Evolutionary conservation across 2,113 vertebrate species (phyloP).

Genomic region (Pseudorasbora parva): DNA sequence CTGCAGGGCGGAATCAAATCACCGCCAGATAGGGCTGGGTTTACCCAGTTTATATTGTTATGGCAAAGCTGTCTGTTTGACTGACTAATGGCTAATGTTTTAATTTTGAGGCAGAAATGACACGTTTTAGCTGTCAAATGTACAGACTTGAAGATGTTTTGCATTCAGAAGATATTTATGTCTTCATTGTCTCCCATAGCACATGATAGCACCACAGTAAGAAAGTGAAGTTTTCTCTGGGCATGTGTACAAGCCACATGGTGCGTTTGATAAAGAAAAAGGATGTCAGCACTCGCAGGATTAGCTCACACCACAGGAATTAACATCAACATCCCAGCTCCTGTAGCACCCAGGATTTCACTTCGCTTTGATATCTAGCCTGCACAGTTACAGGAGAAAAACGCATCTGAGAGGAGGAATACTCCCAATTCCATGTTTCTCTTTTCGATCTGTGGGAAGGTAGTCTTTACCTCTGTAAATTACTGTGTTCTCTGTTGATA

Average conservation of each 20-base stretch:
- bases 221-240: conserved; percentile 50
- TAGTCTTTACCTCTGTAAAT: conserved; percentile 5
- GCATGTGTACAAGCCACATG: conserved; percentile 51
- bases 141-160: too few species aligned
- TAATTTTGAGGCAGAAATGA: not conserved
- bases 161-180: too few species aligned
- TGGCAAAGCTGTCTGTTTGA: not conserved
- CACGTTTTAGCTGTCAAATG: not conserved
- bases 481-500: not conserved
- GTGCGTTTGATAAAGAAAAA: conserved; percentile 60
- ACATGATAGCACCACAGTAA: conserved; percentile 20
- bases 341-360: conserved; percentile 17
- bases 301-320: conserved; percentile 63
- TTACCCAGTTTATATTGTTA: too few species aligned
- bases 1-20: too few species aligned
- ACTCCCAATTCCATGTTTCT: conserved; percentile 11
- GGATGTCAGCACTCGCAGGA: conserved; percentile 59
- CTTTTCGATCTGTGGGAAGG: conserved; percentile 8
- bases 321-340: conserved; percentile 53
- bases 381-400: conserved; percentile 31
- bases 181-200: conserved; percentile 23
- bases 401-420: conserved; percentile 40
- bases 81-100: not conserved
- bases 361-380: conserved; percentile 27
- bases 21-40: too few species aligned